Base-by-base conservation (phyloP, 2,113 vertebrate genomes). In the Quiscalus mexicanus region DNA sequence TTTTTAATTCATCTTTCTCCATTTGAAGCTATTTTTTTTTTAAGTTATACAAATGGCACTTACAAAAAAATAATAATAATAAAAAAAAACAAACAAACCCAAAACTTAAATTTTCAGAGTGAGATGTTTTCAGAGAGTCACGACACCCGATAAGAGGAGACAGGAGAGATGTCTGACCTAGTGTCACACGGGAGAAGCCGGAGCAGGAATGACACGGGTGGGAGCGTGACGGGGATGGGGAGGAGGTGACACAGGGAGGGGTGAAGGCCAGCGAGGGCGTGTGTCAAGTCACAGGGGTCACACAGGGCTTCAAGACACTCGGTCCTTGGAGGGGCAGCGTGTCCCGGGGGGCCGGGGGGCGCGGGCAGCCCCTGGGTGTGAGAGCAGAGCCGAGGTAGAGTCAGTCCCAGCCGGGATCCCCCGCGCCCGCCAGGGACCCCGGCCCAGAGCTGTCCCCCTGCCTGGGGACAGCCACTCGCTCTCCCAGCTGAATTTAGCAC, bases 41-140 rank as follows among this genome's bases (percentile, higher is more conserved):
- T 98, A 97, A 98, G 99, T 99, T 99, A 99, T 99, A 99, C 98
- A 99, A 99, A 99, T 99, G 99, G 99, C 99, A 99, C 98, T 97
- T 98, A 98, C 98, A 98, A 98, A 98, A 98, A 98, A 98, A 98
- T 87, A 98, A 98, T 76, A 97, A 98, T 76, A 97, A 98, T 90
- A 5, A 45, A 97, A 98, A 77, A 98, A 74, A 88, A 1, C 6
- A 4, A 98, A 96, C 97, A 97, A 98, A 96, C 93, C 95, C 97
- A 94, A 98, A 98, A 90, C 58, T 88, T 96, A 84, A 95, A 73
- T 95, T 93, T 96, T 96, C 96, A 69, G 88, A 97, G 88, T 95
- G 97, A 98, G 98, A 98, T 96, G 96, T 92, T 97, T 84, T 84
- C 93, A 95, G 94, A 96, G 91, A 95, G 93, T 95, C 97, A 97